Conservation (phyloP, 2,888 invertebrate species). For the Drosophila anceps region DNA sequence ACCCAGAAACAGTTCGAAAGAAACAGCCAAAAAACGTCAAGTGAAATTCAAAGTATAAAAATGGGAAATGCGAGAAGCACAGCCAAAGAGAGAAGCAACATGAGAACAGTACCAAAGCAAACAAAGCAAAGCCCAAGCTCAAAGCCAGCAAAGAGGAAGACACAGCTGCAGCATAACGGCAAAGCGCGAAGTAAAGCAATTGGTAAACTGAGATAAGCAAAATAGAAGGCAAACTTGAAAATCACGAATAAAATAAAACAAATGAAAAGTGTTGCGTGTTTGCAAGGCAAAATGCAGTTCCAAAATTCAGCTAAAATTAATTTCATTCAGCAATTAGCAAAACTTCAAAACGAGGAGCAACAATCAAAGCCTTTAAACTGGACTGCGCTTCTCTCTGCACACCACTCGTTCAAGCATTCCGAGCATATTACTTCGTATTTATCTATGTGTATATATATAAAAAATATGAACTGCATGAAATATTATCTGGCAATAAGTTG, state of each 20-base stretch:
- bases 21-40: neutral
- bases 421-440: conserved; percentile 9
- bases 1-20: neutral
- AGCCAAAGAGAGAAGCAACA: neutral
- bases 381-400: neutral
- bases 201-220: neutral
- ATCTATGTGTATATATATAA: neutral
- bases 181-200: neutral
- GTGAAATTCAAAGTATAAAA: neutral
- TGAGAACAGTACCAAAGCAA: neutral
- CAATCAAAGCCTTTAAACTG: neutral
- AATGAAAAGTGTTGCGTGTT: neutral
- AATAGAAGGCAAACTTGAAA: neutral
- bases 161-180: neutral
- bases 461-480: conserved; percentile 6
- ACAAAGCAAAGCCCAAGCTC: neutral
- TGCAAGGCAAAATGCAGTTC: neutral
- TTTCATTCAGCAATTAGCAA: neutral
- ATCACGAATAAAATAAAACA: neutral
- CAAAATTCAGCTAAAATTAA: neutral
- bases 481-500: conserved; percentile 20
- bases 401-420: too few species aligned
- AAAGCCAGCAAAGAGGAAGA: neutral
- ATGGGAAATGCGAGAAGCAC: neutral
- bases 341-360: neutral